Evolutionary conservation across 1,140 invertebrate genomes (phyloP), one percentile per base, ranked within the genome.

Genomic region (Bombus pyrosoma): DNA sequence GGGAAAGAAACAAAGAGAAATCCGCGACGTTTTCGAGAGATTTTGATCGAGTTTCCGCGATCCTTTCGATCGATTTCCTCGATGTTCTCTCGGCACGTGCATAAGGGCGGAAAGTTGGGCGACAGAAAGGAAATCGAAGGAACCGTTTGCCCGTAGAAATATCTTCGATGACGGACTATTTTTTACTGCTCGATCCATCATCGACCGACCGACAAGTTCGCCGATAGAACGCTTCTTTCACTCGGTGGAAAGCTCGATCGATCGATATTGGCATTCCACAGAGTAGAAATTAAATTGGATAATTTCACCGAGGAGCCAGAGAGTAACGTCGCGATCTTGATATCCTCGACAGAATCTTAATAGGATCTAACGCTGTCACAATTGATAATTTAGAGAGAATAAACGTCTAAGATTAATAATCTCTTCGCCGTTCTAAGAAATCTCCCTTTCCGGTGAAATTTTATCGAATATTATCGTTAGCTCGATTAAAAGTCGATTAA

Each of bases 101-200:
- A 12, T 13, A 13, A 18, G 57, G 18, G 37, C 41, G 43, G 34
- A 62, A 59, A 47, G 28, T 66, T 53, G 78, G 83, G 43, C 32
- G 59, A 66, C 83, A 85, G 83, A 71, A 79, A 85, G 69, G 78
- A 74, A 75, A 74, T 74, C 71, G 77, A 69, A 81, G 71, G 37
- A 41, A 39, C 37, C 37, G 72, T 82, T 75, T 66, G 72, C 43
- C 22, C 43, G 43, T 47, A 15, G 43, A 47, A 15, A 47, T 13
- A 13, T 37, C 32, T 32, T 28, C 28, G 18, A 37, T 76, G 53
- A 39, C 34, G 75, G 3, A 41, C 15, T 41, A 43, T 43, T 2
- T 28, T 32, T 34, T 22, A 57, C 9, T 3, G 34, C 6, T 1
- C 74, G 25, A 59, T 62, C 2, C 13, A n/a, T 78, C 59, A 22